A percentile compares a stretch with the other conserved stretches of the same genome.
Evolutionary conservation across 1,140 invertebrate genomes (phyloP).

Genomic region (Plectrocnemia conspersa): DNA sequence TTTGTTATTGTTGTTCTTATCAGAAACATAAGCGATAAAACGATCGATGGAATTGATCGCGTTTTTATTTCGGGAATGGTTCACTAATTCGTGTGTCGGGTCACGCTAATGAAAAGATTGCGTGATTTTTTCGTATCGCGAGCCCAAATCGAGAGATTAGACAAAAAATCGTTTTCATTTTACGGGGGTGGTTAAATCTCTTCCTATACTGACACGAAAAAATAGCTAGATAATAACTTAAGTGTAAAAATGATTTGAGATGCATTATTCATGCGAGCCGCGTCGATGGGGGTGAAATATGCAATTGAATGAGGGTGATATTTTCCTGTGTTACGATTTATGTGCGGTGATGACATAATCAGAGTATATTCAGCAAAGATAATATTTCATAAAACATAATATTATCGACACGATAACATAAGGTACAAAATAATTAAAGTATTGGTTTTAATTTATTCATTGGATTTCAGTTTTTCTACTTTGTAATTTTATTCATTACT

Average conservation of each 20-base stretch:
- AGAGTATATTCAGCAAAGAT: too few species aligned
- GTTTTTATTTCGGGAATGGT: conserved; percentile 6
- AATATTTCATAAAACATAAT: too few species aligned
- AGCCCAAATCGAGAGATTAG: conserved; percentile 30
- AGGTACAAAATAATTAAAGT: too few species aligned
- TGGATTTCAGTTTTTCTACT: too few species aligned
- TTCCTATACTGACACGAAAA: conserved; percentile 13
- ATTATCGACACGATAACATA: too few species aligned
- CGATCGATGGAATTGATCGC: neutral
- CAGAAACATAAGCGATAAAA: neutral
- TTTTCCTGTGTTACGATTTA: too few species aligned
- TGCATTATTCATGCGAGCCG: too few species aligned
- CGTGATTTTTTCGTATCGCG: conserved; percentile 32
- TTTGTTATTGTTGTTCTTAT: neutral
- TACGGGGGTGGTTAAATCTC: conserved; percentile 27
- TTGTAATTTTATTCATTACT: too few species aligned
- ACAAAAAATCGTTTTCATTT: conserved; percentile 32
- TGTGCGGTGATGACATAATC: too few species aligned
- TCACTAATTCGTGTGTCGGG: conserved; percentile 14
- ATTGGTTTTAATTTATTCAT: too few species aligned
- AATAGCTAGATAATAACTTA: conserved; percentile 1
- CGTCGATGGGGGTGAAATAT: too few species aligned
- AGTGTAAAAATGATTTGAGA: conserved; percentile 1
- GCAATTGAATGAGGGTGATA: too few species aligned
- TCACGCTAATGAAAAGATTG: conserved; percentile 33